These are phyloP conservation scores for Cephonodes hylas DNA, from an alignment of 2,888 invertebrate genomes.

Conservation along the genomic window DNA sequence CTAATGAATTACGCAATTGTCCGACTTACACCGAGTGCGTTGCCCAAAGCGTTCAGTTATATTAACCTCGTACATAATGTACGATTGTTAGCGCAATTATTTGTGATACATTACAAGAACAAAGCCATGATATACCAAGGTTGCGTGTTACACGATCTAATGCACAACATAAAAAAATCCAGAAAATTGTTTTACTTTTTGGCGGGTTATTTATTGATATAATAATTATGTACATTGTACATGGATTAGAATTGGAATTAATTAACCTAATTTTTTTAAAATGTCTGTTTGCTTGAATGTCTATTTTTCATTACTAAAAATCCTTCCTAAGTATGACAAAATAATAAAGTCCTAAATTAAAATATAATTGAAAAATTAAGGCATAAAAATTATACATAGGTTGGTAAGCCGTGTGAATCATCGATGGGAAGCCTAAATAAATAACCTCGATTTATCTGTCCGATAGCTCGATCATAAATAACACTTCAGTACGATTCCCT, in stretches of 20 bases:
- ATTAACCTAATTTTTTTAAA: too few relatives aligned
- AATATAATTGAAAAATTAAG: too few relatives aligned
- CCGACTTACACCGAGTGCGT: conserved; percentile 41
- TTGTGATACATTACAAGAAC: conserved; percentile 37
- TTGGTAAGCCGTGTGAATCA: neutral
- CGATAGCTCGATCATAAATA: neutral
- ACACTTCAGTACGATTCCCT: neutral
- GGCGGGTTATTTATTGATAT: too few relatives aligned
- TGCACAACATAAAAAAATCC: conserved; percentile 19
- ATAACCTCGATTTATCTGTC: neutral
- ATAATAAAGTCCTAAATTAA: too few relatives aligned
- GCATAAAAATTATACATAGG: too few relatives aligned
- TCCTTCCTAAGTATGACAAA: too few relatives aligned
- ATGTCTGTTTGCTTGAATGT: too few relatives aligned
- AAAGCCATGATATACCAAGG: conserved; percentile 61
- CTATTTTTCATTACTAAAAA: too few relatives aligned
- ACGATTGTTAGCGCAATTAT: conserved; percentile 70
- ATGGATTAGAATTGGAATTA: too few relatives aligned
- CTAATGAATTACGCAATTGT: conserved; percentile 43
- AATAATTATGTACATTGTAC: too few relatives aligned
- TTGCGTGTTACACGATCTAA: conserved; percentile 44
- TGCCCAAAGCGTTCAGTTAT: conserved; percentile 44
- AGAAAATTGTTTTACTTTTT: neutral
- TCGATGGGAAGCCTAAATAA: neutral
- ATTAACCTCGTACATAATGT: conserved; percentile 56